These are phyloP conservation scores for Phengaris alcon DNA, from an alignment of 2,888 invertebrate genomes.

Conservation along the genomic window DNA sequence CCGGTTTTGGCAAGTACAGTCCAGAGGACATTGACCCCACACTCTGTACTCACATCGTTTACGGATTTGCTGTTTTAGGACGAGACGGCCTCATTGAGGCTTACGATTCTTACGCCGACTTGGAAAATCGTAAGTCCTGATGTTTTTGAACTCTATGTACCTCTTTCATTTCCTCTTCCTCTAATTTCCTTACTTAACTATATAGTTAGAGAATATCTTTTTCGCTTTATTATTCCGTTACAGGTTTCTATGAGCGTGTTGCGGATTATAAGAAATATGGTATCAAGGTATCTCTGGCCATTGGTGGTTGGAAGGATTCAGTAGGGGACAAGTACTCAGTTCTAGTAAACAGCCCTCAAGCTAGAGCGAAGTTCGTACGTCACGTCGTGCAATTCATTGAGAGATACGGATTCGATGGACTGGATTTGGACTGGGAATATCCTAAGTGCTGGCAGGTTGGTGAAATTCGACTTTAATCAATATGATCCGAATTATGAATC, in stretches of 20 bases:
- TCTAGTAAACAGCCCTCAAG: constrained; percentile 86
- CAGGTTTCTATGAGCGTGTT: constrained; percentile 91
- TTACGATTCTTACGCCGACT: constrained; percentile 94
- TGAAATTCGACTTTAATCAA: neutral
- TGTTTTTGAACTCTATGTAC: neutral
- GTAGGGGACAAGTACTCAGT: constrained; percentile 93
- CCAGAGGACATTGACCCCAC: constrained; percentile 92
- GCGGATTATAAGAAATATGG: constrained; percentile 87
- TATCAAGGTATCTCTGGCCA: constrained; percentile 90
- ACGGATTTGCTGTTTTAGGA: constrained; percentile 95
- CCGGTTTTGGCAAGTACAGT: constrained; percentile 88
- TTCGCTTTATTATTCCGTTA: neutral
- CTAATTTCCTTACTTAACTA: neutral
- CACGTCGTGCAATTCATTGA: constrained; percentile 88
- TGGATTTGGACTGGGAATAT: constrained; percentile 97
- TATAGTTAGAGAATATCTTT: neutral
- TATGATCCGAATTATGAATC: too few relatives aligned
- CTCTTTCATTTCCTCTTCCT: neutral
- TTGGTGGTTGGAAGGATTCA: constrained; percentile 98
- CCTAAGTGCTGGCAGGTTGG: constrained; percentile 91
- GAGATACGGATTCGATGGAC: constrained; percentile 92
- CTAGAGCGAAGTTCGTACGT: constrained; percentile 85
- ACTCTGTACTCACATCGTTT: constrained; percentile 94
- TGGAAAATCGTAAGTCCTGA: constrained; percentile 86
- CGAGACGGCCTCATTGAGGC: constrained; percentile 88